Base-by-base conservation (phyloP, 2,888 invertebrate genomes). In the Sussaba pulchella region DNA sequence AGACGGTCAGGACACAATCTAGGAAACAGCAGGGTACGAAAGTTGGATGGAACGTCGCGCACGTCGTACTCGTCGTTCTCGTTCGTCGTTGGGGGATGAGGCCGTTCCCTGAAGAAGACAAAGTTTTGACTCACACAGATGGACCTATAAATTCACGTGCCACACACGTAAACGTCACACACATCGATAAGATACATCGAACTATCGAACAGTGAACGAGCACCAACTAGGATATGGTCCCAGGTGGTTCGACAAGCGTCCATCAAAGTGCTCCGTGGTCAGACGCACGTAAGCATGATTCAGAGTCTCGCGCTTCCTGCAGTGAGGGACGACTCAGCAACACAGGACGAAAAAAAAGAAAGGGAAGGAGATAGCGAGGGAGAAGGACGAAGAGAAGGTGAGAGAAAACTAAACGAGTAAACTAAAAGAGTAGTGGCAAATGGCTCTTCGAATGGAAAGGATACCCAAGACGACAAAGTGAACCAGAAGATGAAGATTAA, bases 241-340 rank as follows among this genome's bases (percentile, higher is more conserved):
- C 86, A 80, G 64, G 87, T 84, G 86, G 82, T 76, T 84, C 83
- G 86, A 82, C 85, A 83, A 85, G 83, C 85, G 87, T 87, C 85
- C 83, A 81, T 88, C 87, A 86, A 83, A 69, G 76, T 82, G 82
- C 72, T 36, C 39, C 43, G 74, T 59, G 66, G 54, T 72, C 66
- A 81, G 63, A 73, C 81, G 80, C 82, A 82, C 78, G 80, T 73
- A 78, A 81, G 72, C 26, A 61, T 54, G 78, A 74, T 78, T 17
- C 74, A 71, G 67, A 78, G 21, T 73, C 39, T 19, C 41, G 41
- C 39, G 52, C 41, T 73, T 50, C 14, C 26, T 17, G 26, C 64
- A 31, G 43, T 52, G 50, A 52, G 26, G 8, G 5, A 73, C 63
- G 52, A 64, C 39, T 64, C 52, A 47, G 6, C n/a, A n/a, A n/a